Percentiles rank a stretch among this genome's conserved stretches.
Conservation (phyloP, 1,140 invertebrate genomes). For the Hypsibius dujardini region DNA sequence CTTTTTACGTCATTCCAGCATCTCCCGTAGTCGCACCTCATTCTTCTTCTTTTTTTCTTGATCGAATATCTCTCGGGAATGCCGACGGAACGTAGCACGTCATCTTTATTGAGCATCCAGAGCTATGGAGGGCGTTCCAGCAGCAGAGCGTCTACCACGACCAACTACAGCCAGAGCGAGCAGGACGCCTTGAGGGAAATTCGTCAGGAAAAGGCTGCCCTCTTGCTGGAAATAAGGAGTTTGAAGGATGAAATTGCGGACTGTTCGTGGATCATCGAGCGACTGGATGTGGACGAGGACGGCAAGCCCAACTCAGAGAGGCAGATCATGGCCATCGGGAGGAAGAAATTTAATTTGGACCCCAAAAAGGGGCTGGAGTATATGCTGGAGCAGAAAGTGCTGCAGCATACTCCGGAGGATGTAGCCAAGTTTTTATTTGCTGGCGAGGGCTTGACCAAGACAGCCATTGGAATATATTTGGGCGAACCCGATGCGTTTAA, state of each 20-base stretch:
- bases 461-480: slow-evolving; percentile 93
- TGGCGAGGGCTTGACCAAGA: slow-evolving; percentile 93
- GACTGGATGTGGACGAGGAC: slow-evolving; percentile 21
- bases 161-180: slow-evolving; percentile 8
- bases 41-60: too few relatives aligned
- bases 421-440: slow-evolving; percentile 80
- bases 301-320: slow-evolving; percentile 77
- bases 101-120: neutral
- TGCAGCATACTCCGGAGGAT: slow-evolving; percentile 73
- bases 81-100: slow-evolving; percentile 6
- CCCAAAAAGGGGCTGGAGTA: slow-evolving; percentile 97
- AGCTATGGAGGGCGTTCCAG: neutral
- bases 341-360: slow-evolving; percentile 99
- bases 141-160: neutral
- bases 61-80: too few relatives aligned
- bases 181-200: neutral
- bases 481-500: slow-evolving; percentile 46
- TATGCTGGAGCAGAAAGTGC: slow-evolving; percentile 72
- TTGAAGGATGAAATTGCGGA: slow-evolving; percentile 15
- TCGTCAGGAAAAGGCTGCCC: slow-evolving; percentile 1
- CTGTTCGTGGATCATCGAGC: slow-evolving; percentile 5
- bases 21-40: too few relatives aligned
- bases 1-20: too few relatives aligned
- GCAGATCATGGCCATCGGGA: slow-evolving; percentile 88
- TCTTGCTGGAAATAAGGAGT: neutral